A percentile compares a stretch with the other conserved stretches of the same genome.
phyloP scores from a whole-genome alignment of 2,888 invertebrate species.

The Cryptocephalus primarius region DNA sequence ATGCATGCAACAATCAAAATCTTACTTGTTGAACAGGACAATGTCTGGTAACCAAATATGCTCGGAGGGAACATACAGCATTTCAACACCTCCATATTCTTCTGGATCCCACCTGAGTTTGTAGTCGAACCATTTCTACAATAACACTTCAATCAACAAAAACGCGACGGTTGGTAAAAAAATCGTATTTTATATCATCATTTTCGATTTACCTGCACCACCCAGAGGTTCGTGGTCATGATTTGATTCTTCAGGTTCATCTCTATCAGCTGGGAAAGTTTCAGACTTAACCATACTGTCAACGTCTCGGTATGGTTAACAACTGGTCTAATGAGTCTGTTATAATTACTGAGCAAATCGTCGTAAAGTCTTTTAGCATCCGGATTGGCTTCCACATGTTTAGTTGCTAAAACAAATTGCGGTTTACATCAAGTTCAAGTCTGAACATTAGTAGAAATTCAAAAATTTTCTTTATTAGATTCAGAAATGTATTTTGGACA shows the following conservation, averaged over 20 bases:
- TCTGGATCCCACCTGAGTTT: conserved; percentile 82
- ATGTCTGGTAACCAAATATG: conserved; percentile 96
- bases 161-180: not conserved
- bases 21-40: conserved; percentile 83
- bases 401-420: conserved; percentile 24
- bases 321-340: conserved; percentile 87
- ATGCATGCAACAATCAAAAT: not conserved
- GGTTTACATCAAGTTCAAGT: no score
- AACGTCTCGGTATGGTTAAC: conserved; percentile 86
- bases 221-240: conserved; percentile 92
- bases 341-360: conserved; percentile 91
- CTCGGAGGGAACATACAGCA: conserved; percentile 89
- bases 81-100: conserved; percentile 83
- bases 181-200: no score
- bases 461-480: no score
- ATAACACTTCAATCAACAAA: not conserved
- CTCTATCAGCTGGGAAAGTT: conserved; percentile 82
- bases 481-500: no score
- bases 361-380: conserved; percentile 93
- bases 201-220: conserved; percentile 60
- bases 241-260: conserved; percentile 88
- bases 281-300: conserved; percentile 82
- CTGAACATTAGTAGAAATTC: no score
- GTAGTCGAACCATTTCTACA: conserved; percentile 84
- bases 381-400: conserved; percentile 69